Conservation (phyloP, 2,113 vertebrate species). For the Megaleporinus macrocephalus region DNA sequence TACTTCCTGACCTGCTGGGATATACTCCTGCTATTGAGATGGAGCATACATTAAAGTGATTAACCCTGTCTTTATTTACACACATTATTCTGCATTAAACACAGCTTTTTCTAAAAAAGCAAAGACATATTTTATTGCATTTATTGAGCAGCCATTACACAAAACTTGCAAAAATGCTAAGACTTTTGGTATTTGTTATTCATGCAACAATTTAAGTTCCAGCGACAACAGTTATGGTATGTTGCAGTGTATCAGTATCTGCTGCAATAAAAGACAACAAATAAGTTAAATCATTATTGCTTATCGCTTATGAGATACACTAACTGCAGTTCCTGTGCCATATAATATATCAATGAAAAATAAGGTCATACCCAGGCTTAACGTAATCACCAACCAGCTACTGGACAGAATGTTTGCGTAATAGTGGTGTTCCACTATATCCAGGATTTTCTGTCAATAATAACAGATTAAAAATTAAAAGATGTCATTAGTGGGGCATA, state of each 20-base stretch:
- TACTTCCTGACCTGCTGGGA: constrained; percentile 14
- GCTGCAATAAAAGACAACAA: no score
- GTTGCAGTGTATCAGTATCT: no score
- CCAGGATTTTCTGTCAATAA: neutral
- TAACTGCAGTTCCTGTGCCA: no score
- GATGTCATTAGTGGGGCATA: neutral
- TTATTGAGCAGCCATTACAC: no score
- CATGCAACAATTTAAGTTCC: no score
- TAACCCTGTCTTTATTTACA: neutral
- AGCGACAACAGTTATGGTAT: no score
- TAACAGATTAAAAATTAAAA: neutral
- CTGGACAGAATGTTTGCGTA: neutral
- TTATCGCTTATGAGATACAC: no score
- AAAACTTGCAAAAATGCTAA: no score
- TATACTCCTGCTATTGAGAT: constrained; percentile 36
- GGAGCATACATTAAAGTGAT: no score
- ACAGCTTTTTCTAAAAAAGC: neutral
- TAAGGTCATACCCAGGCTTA: neutral
- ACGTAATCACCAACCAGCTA: neutral
- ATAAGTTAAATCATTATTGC: no score
- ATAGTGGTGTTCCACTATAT: neutral
- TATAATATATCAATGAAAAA: no score
- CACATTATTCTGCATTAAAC: neutral
- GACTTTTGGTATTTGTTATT: no score
- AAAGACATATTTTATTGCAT: neutral